phyloP scores from a whole-genome alignment of 1,140 invertebrate genomes.

The Musca domestica region DNA sequence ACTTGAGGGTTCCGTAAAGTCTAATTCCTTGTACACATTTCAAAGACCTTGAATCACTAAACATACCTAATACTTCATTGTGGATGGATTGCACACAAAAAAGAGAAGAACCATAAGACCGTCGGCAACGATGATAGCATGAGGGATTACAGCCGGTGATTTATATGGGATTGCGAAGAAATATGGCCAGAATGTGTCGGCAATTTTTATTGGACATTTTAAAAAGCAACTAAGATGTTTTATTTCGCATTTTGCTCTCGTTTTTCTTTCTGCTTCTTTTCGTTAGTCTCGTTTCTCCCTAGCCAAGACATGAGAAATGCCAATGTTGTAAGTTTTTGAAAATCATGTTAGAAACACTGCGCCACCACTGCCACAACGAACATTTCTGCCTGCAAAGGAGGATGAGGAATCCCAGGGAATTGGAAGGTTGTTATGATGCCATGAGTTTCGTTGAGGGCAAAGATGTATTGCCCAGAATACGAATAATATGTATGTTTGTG shows the following conservation, averaged over 20 bases:
- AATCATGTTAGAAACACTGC: conserved; percentile 8
- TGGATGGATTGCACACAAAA: background rate
- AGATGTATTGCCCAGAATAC: background rate
- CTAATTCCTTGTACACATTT: too few species aligned
- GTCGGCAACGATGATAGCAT: conserved; percentile 51
- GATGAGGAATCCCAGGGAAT: background rate
- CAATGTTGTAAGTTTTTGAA: conserved; percentile 12
- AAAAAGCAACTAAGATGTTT: conserved; percentile 55
- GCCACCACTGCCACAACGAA: background rate
- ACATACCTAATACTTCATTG: too few species aligned
- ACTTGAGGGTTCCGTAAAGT: too few species aligned
- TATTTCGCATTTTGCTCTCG: conserved; percentile 29
- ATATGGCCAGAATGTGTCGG: conserved; percentile 55
- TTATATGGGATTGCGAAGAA: conserved; percentile 55
- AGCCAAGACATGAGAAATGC: background rate
- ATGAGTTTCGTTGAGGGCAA: background rate
- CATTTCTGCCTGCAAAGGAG: background rate
- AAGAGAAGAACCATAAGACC: conserved; percentile 23
- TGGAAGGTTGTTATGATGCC: background rate
- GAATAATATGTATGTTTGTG: too few species aligned
- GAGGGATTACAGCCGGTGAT: conserved; percentile 54
- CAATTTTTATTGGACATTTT: conserved; percentile 56
- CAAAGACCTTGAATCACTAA: too few species aligned
- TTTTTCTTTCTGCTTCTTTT: conserved; percentile 11
- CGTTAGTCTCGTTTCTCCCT: background rate